Base-by-base conservation (phyloP, 2,113 vertebrate species). In the Martes martes region DNA sequence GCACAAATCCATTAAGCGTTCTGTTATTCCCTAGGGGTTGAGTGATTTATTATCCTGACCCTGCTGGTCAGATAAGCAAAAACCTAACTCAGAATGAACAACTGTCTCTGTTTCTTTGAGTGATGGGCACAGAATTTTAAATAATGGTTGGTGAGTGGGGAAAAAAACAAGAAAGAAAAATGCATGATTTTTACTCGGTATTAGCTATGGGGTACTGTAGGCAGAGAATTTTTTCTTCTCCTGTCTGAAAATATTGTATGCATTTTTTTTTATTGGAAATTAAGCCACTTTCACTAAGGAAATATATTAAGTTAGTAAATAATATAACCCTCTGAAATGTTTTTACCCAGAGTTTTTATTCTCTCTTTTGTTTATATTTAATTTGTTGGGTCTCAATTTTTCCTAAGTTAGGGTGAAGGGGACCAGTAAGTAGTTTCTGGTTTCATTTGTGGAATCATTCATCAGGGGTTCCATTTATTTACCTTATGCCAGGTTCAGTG, bases 1-100 rank as follows among this genome's bases (percentile, higher is more conserved):
- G 16, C 26, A 87, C 73, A 96, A 97, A 98, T 95, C 6, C 11
- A 80, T 87, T 94, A 97, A 97, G 55, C 42, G 36, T 97, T 89
- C 96, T 92, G 71, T 88, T 95, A 94, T 61, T 98, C 91, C n/a
- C 95, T 96, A 82, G 89, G 28, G 97, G 6, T 36, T 97, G 96
- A 96, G 92, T 96, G 95, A 98, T 97, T 98, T 98, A 95, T 98
- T 98, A 57, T 92, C 36, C 36, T 93, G 96, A 94, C 96, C 45
- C 50, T 97, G 28, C 42, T 97, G 55, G 39, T 97, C 84, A 98
- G 89, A 97, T 98, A 82, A 95, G 73, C 89, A 97, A 97, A 80
- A 93, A 86, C 82, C 69, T 79, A 81, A 88, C 33, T 91, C 61
- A 50, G 6, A 98, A 97, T 15, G 11, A 97, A 86, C 47, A 98